Conservation (phyloP, 2,797 vertebrate species). For the Phalloptychus januarius region DNA sequence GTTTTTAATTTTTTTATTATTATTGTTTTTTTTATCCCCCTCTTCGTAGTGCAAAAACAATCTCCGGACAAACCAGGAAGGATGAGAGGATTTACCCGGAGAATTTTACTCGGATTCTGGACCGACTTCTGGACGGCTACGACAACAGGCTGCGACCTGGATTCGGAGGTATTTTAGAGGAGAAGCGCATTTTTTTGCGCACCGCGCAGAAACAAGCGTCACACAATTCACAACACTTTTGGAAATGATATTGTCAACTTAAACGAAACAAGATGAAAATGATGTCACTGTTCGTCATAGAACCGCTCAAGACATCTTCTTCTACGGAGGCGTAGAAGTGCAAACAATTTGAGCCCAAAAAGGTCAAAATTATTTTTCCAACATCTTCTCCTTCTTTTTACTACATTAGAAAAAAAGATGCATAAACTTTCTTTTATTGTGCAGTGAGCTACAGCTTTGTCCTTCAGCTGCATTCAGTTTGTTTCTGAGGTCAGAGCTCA, state of each 20-base stretch:
- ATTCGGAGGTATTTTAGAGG: slow-evolving; percentile 90
- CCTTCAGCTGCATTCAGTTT: neutral
- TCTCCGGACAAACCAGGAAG: slow-evolving; percentile 87
- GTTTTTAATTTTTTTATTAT: neutral
- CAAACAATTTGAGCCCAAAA: neutral
- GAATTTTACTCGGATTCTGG: slow-evolving; percentile 97
- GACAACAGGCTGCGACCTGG: slow-evolving; percentile 98
- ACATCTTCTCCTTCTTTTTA: neutral
- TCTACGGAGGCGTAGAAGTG: neutral
- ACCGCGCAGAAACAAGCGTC: neutral
- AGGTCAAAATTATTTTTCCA: neutral
- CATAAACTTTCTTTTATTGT: neutral
- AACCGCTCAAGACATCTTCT: neutral
- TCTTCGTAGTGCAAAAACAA: slow-evolving; percentile 83
- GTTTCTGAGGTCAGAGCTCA: neutral
- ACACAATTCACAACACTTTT: neutral
- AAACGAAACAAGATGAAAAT: neutral
- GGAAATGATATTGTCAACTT: neutral
- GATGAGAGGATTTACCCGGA: slow-evolving; percentile 93
- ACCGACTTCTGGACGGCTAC: slow-evolving; percentile 97
- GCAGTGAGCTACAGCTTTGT: neutral
- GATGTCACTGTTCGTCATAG: neutral
- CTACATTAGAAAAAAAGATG: neutral
- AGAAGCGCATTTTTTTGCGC: neutral
- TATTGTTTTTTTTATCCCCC: neutral